Conservation (phyloP, 2,113 vertebrate genomes). For the Forbesichthys papilliferus region DNA sequence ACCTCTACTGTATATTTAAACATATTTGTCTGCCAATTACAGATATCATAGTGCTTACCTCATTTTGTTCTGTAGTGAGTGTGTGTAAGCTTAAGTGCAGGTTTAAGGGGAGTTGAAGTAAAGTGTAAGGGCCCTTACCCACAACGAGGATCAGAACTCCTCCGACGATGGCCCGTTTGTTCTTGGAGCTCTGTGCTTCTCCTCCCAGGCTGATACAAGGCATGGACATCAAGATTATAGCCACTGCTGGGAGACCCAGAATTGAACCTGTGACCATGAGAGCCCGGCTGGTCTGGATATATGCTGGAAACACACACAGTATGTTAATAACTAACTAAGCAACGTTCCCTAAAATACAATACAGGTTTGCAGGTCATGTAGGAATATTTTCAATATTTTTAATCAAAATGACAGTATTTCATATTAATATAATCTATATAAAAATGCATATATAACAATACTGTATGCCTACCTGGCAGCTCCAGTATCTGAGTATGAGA, state of each 20-base stretch:
- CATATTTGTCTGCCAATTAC: too few relatives aligned
- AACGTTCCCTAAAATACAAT: background rate
- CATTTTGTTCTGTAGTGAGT: background rate
- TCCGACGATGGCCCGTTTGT: constrained; percentile 85
- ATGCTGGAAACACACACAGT: constrained; percentile 74
- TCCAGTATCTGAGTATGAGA: constrained; percentile 91
- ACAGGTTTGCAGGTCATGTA: background rate
- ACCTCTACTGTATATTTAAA: background rate
- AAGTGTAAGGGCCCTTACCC: constrained; percentile 76
- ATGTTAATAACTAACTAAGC: background rate
- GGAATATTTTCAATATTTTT: background rate
- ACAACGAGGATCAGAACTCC: constrained; percentile 87
- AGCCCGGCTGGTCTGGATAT: constrained; percentile 90
- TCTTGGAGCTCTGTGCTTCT: constrained; percentile 87
- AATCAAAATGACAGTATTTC: too few relatives aligned
- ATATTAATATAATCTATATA: too few relatives aligned
- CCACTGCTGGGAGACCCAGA: constrained; percentile 88
- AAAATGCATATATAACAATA: too few relatives aligned
- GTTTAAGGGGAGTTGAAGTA: background rate
- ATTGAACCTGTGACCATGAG: constrained; percentile 91
- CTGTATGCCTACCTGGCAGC: constrained; percentile 83
- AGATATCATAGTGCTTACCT: background rate
- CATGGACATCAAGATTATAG: constrained; percentile 86
- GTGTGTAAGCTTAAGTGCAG: background rate
- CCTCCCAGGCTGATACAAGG: constrained; percentile 91